phyloP scores from a whole-genome alignment of 2,888 invertebrate species.

The Melinopterus prodromus region DNA sequence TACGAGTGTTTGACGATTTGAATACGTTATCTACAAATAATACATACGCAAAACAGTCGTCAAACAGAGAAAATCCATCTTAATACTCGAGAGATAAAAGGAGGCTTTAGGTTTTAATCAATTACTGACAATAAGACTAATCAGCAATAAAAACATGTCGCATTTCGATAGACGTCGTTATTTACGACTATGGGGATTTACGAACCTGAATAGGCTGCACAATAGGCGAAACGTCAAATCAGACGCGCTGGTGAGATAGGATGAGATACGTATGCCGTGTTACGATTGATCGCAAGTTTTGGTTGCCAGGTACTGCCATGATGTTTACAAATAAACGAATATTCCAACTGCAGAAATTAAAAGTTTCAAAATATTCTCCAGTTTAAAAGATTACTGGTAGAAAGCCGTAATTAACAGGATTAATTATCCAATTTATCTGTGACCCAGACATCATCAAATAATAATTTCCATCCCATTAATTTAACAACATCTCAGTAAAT shows the following conservation, averaged over 20 bases:
- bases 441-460: no score
- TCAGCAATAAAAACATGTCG: constrained; percentile 25
- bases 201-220: neutral
- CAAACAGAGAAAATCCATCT: constrained; percentile 4
- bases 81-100: neutral
- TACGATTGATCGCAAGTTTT: no score
- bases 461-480: no score
- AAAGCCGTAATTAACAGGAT: no score
- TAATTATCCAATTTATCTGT: no score
- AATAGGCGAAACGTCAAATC: constrained; percentile 9
- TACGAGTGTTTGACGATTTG: no score
- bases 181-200: constrained; percentile 7
- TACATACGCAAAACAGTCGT: neutral
- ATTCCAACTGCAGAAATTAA: no score
- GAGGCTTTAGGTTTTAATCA: constrained; percentile 4
- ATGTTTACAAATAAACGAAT: no score
- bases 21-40: neutral
- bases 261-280: neutral
- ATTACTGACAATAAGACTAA: constrained; percentile 21
- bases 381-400: no score
- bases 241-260: neutral
- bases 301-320: no score
- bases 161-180: constrained; percentile 12
- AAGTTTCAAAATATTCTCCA: no score
- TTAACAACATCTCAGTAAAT: no score